phyloP scores from a whole-genome alignment of 2,113 vertebrate genomes.

The Gila orcuttii region DNA sequence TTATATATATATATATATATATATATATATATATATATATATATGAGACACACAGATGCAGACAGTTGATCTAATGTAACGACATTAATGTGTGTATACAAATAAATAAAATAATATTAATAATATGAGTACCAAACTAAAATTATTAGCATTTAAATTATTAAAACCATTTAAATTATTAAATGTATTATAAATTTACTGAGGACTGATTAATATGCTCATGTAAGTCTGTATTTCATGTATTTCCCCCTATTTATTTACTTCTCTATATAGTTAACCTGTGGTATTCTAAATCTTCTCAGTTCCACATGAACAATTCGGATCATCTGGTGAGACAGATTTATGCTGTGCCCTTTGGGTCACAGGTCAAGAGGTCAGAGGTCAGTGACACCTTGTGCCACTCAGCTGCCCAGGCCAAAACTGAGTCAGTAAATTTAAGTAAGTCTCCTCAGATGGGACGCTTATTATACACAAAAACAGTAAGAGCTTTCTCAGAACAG shows the following conservation, averaged over 20 bases:
- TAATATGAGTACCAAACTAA: too few species aligned
- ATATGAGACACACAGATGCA: too few species aligned
- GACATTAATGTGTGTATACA: too few species aligned
- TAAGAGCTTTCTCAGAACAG: background rate
- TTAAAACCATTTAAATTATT: too few species aligned
- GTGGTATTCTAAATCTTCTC: background rate
- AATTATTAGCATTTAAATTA: too few species aligned
- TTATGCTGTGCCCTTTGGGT: conserved; percentile 41
- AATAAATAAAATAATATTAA: too few species aligned
- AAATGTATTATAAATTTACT: too few species aligned
- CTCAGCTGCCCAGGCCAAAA: conserved; percentile 33
- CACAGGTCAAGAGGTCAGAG: conserved; percentile 58
- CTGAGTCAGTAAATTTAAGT: background rate
- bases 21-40: too few species aligned
- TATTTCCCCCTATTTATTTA: background rate
- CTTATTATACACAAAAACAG: background rate
- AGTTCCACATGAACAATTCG: background rate
- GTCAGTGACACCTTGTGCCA: conserved; percentile 42
- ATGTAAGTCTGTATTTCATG: too few species aligned
- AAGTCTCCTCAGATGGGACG: background rate
- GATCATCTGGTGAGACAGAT: conserved; percentile 38
- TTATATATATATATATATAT: too few species aligned
- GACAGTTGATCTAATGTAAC: too few species aligned
- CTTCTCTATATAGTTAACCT: background rate
- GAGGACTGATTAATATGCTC: too few species aligned